phyloP scores from a whole-genome alignment of 2,888 invertebrate species.

The Epinotia nisella region DNA sequence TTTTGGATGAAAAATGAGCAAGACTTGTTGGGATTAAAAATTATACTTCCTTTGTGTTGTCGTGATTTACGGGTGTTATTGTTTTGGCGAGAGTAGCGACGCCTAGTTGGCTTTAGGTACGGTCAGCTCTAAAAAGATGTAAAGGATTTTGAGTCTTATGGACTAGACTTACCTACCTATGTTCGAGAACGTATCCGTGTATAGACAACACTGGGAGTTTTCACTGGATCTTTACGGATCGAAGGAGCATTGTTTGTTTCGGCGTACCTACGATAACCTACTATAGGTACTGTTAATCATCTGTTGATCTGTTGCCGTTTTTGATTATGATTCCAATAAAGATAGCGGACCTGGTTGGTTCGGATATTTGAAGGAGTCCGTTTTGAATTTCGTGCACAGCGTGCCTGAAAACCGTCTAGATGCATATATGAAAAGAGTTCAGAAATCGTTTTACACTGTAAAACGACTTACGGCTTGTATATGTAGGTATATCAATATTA shows the following conservation, averaged over 20 bases:
- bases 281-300: background rate
- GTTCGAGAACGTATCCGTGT: too few relatives aligned
- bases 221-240: background rate
- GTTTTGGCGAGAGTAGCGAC: constrained; percentile 36
- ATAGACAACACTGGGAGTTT: too few relatives aligned
- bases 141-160: background rate
- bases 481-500: too few relatives aligned
- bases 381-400: too few relatives aligned
- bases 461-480: too few relatives aligned
- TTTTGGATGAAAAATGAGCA: constrained; percentile 76
- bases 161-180: background rate
- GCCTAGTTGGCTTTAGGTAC: constrained; percentile 20
- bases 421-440: too few relatives aligned
- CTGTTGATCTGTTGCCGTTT: background rate
- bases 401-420: too few relatives aligned
- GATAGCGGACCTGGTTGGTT: background rate
- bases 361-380: background rate
- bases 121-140: background rate
- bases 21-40: constrained; percentile 80
- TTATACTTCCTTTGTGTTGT: constrained; percentile 68
- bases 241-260: constrained; percentile 3
- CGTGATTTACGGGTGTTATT: constrained; percentile 43
- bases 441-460: too few relatives aligned
- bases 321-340: background rate
- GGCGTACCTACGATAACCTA: background rate